Percentiles rank a stretch among this genome's conserved stretches.
Conservation (phyloP, 23 tunicate genomes). For the Styela clava region DNA sequence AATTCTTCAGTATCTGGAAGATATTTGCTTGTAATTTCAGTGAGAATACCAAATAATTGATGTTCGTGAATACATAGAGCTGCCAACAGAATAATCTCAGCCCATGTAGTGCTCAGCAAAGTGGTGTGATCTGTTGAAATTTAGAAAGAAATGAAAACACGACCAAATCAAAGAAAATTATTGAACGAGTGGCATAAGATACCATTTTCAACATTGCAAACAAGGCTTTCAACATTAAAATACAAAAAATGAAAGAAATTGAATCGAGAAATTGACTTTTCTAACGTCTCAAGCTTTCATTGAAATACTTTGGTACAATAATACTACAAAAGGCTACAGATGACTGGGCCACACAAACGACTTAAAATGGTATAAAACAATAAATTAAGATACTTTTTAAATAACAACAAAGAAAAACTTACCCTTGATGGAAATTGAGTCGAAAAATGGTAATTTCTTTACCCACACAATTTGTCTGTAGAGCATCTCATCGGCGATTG, state of each 20-base stretch:
- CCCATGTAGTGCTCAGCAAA: slow-evolving; percentile 88
- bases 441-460: slow-evolving; percentile 85
- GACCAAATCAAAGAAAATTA: neutral
- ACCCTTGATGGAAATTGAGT: slow-evolving; percentile 75
- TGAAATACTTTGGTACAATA: no score
- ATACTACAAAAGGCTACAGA: no score
- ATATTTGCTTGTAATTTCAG: slow-evolving; percentile 66
- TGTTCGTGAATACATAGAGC: slow-evolving; percentile 87
- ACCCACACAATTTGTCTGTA: slow-evolving; percentile 91
- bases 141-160: no score
- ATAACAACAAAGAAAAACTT: no score
- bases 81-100: slow-evolving; percentile 80
- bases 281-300: no score
- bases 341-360: no score
- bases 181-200: neutral
- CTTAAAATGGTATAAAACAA: no score
- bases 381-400: no score
- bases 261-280: no score
- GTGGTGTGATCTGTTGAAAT: slow-evolving; percentile 80
- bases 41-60: slow-evolving; percentile 73
- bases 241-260: neutral
- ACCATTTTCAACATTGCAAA: neutral
- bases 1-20: slow-evolving; percentile 65
- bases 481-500: slow-evolving; percentile 89
- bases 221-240: neutral